These are phyloP conservation scores for Myotis planiceps DNA, from an alignment of 2,797 vertebrate genomes.

Conservation along the genomic window DNA sequence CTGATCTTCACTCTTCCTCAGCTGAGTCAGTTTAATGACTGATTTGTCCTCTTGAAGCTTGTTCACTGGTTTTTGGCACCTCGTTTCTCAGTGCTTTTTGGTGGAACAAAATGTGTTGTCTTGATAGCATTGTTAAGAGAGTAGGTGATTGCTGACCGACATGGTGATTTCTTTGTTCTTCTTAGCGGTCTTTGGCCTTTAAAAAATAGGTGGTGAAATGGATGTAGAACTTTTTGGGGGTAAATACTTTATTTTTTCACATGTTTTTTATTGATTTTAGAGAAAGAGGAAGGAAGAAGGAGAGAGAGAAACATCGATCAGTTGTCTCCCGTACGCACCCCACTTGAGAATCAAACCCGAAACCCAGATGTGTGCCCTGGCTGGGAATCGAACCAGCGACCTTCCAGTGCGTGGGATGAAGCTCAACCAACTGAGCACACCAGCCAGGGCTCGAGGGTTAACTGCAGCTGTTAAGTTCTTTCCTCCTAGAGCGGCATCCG, in stretches of 20 bases:
- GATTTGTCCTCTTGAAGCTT: background rate
- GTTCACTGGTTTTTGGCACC: background rate
- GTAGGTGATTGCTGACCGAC: background rate
- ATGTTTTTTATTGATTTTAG: background rate
- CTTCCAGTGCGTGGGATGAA: background rate
- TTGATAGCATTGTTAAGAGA: background rate
- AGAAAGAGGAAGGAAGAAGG: background rate
- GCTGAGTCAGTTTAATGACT: background rate
- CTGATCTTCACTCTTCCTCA: background rate
- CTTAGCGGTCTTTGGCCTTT: background rate
- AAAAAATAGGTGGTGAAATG: background rate
- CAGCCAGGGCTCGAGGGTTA: background rate
- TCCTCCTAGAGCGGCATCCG: background rate
- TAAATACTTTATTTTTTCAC: background rate
- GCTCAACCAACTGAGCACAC: background rate
- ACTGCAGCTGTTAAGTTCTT: background rate
- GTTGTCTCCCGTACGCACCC: background rate
- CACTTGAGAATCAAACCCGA: background rate
- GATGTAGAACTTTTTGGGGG: background rate
- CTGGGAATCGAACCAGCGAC: background rate
- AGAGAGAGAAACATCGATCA: background rate
- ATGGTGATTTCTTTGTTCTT: background rate
- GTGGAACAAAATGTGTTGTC: background rate
- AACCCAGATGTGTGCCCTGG: background rate
- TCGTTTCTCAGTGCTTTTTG: background rate